These are phyloP conservation scores for Tragopan temminckii DNA, from an alignment of 2,797 vertebrate genomes.

Conservation along the genomic window DNA sequence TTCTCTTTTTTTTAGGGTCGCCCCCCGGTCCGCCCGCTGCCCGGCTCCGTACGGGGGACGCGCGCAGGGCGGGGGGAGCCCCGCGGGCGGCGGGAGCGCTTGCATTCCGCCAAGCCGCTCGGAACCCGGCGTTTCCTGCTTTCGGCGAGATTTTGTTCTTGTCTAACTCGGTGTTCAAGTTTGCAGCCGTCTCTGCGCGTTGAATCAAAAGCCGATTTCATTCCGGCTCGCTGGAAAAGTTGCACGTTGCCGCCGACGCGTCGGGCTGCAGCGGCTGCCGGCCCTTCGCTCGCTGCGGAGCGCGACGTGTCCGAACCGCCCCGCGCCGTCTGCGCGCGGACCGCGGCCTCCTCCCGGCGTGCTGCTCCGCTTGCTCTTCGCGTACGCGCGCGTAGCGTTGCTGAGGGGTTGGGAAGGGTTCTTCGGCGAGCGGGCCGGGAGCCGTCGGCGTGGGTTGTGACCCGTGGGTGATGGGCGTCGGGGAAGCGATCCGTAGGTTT, in stretches of 20 bases:
- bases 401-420: neutral
- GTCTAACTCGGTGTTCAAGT: neutral
- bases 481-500: neutral
- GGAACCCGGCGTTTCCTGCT: neutral
- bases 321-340: conserved; percentile 12
- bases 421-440: neutral
- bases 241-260: conserved; percentile 12
- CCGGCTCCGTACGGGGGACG: neutral
- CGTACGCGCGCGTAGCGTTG: neutral
- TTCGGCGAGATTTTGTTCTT: neutral
- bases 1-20: neutral
- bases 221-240: conserved; percentile 38
- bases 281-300: neutral
- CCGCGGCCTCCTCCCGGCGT: neutral
- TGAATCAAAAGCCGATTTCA: conserved; percentile 16
- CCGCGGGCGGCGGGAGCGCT: accelerated
- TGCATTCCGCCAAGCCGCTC: neutral
- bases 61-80: neutral
- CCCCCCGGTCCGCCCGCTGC: no score
- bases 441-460: neutral
- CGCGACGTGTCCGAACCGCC: neutral
- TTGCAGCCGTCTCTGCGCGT: neutral
- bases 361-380: neutral
- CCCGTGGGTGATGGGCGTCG: neutral
- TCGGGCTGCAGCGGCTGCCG: neutral